Evolutionary conservation across 2,797 vertebrate genomes (phyloP), one percentile per base, ranked within the genome.

Genomic region (Aulostomus chinensis): DNA sequence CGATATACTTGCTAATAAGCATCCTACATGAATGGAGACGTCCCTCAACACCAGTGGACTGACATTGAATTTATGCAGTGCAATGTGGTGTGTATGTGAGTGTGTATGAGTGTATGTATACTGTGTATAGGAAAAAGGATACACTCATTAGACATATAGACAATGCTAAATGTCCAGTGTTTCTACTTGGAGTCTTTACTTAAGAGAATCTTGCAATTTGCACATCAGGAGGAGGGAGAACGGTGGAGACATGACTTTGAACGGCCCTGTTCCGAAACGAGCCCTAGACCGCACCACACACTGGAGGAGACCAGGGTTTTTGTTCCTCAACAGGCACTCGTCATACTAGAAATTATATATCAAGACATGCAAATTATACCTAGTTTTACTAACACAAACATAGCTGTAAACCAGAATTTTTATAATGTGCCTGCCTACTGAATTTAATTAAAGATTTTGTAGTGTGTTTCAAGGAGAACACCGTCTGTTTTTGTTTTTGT

Each of bases 181-280:
- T 96, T 92, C 86, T 75, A 84, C 76, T 77, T 76, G 76, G 92
- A 93, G 92, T 92, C 92, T 91, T 92, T 94, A 94, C 93, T 96
- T 96, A 93, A 94, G 91, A 83, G 89, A 95, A 94, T 92, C 90
- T 98, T 98, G 96, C 96, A 81, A 93, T 98, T 99, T 99, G 97
- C 96, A 98, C 97, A 99, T 96, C 87, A 91, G 94, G 91, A 91
- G 85, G 89, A 93, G 90, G 92, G 90, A 85, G 79, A 92, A 85
- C 9, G 57, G 53, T 49, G 43, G 64, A 76, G 59, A 93, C 85
- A 84, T 88, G 30, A 76, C 54, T 80, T 56, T 70, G 51, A 55
- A 54, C 4, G 10, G 62, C 60, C 58, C 58, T 63, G 75, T 67
- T 68, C 54, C 52, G 34, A 77, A 75, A 63, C 16, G 35, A 76